Evolutionary conservation across 37 sponge, comb jelly and placozoan genomes (phyloP), one percentile per base, ranked within the genome.

Genomic region (Crambe crambe): DNA sequence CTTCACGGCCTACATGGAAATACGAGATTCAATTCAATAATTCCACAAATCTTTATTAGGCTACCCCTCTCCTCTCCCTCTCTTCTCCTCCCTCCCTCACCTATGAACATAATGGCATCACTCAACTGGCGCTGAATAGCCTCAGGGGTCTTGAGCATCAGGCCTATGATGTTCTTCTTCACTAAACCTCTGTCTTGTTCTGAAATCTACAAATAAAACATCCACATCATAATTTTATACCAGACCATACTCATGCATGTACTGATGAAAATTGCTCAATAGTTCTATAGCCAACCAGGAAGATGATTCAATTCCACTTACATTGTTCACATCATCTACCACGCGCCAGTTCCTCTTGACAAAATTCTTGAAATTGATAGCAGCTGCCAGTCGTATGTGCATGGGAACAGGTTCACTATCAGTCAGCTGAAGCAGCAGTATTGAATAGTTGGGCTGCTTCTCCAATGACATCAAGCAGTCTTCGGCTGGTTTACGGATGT

Each of bases 91-190:
- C n/a, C n/a, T 47, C 12, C 12, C 51, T 37, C 29, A 76, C 99
- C 99, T 44, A 99, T 99, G 27, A 94, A 91, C 9, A 92, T 96
- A 68, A 99, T 96, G 60, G 97, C 95, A 65, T 99, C 99, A 40
- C 97, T 96, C 56, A 99, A 75, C 90, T 98, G 99, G 64, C 75
- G 83, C 85, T 99, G 99, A 21, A 99, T 72, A 31, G 80, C 76
- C 22, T 92, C 97, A 31, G 99, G 99, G 30, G 84, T 92, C 69
- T 76, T 89, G 68, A 99, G 80, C 99, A 99, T 99, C 41, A 99
- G 84, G 25, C 87, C 80, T 31, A 99, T 95, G 32, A 99, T 96
- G 75, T 79, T 82, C 47, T 83, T 91, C 75, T 95, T 96, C 32
- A 99, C 87, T 18, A 66, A 15, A 2, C 80, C 82, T 18, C 93